A percentile compares a stretch with the other conserved stretches of the same genome.
These are phyloP conservation scores for Falcunculus frontatus DNA, from an alignment of 2,113 vertebrate species.

Conservation along the genomic window DNA sequence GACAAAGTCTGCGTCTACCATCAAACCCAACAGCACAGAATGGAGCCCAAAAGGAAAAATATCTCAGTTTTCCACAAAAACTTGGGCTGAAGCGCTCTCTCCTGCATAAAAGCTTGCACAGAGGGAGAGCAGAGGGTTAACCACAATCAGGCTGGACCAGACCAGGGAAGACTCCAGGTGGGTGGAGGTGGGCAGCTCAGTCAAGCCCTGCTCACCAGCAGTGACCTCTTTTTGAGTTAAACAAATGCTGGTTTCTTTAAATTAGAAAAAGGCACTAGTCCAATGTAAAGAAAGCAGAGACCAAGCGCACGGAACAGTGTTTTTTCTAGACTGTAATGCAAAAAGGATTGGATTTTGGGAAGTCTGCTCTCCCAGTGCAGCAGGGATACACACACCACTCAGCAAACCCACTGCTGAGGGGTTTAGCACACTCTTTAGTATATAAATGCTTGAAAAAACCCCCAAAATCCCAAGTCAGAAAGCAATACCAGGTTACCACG, in stretches of 20 bases:
- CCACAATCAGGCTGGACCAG: neutral
- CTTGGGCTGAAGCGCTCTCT: neutral
- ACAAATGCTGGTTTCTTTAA: constrained; percentile 55
- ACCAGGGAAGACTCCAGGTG: neutral
- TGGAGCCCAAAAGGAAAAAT: neutral
- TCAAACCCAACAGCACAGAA: neutral
- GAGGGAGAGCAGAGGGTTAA: constrained; percentile 1
- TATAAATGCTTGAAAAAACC: rapidly evolving
- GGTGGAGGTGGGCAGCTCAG: neutral
- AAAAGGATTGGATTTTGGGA: neutral
- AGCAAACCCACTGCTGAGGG: neutral
- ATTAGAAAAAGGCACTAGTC: constrained; percentile 39
- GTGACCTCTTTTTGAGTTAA: constrained; percentile 24
- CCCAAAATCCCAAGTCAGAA: neutral
- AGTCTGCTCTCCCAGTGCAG: neutral
- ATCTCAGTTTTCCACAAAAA: neutral
- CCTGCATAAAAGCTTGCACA: neutral
- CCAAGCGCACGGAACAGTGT: neutral
- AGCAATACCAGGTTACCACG: neutral
- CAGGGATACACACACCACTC: neutral
- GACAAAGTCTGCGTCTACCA: rapidly evolving
- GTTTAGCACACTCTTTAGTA: neutral
- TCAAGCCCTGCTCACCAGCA: neutral
- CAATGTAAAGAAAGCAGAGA: constrained; percentile 62
- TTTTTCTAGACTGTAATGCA: constrained; percentile 13